These are phyloP conservation scores for Heliconius hermathena DNA, from an alignment of 1,140 invertebrate genomes.

Conservation along the genomic window DNA sequence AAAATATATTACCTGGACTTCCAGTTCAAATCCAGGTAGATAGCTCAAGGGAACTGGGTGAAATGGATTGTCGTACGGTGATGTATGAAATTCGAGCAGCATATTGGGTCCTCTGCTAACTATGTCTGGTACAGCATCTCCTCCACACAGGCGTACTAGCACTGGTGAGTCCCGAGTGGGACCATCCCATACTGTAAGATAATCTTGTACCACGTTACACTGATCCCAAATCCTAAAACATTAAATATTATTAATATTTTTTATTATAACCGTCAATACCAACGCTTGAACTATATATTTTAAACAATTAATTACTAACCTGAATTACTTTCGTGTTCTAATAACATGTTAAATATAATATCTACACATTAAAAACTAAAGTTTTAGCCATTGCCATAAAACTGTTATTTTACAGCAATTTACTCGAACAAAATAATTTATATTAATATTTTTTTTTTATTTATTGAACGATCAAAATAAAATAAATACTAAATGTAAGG, in stretches of 20 bases:
- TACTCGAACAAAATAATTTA: too few species aligned
- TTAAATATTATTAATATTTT: not conserved
- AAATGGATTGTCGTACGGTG: slow-evolving; percentile 90
- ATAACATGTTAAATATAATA: too few species aligned
- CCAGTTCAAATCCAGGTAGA: slow-evolving; percentile 90
- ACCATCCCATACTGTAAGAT: slow-evolving; percentile 91
- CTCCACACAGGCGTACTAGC: slow-evolving; percentile 90
- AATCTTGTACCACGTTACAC: slow-evolving; percentile 91
- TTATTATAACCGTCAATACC: not conserved
- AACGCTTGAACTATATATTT: too few species aligned
- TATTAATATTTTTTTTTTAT: too few species aligned
- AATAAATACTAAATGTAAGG: too few species aligned
- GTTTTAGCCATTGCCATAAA: too few species aligned
- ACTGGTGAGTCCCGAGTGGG: slow-evolving; percentile 87
- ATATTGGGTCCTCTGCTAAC: slow-evolving; percentile 89
- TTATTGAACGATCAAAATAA: too few species aligned
- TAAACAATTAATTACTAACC: too few species aligned
- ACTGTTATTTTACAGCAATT: too few species aligned
- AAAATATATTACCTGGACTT: slow-evolving; percentile 85
- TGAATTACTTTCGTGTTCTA: too few species aligned
- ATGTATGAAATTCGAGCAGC: slow-evolving; percentile 91
- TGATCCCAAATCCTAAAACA: slow-evolving; percentile 88
- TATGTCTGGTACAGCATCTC: slow-evolving; percentile 90
- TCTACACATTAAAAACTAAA: too few species aligned
- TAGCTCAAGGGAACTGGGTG: slow-evolving; percentile 90